phyloP scores from a whole-genome alignment of 2,113 vertebrate genomes.

The Actinemys pallida region DNA sequence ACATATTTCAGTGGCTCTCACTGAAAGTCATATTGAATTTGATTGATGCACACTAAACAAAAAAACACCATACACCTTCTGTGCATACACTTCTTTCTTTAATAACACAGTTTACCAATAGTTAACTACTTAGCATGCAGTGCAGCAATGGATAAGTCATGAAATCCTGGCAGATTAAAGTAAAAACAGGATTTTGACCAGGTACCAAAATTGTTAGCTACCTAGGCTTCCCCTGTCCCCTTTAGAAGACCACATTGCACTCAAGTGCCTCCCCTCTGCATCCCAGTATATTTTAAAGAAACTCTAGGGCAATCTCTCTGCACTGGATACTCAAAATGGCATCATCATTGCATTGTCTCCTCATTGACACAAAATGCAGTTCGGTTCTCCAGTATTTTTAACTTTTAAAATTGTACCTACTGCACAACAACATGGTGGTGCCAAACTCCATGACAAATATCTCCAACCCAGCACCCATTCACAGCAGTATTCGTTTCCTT shows the following conservation, averaged over 20 bases:
- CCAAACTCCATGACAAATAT: background rate
- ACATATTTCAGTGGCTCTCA: background rate
- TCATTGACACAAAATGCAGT: background rate
- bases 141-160: background rate
- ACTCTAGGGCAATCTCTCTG: background rate
- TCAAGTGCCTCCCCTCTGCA: background rate
- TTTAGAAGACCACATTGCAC: background rate
- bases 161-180: background rate
- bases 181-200: background rate
- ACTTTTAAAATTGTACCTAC: background rate
- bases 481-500: background rate
- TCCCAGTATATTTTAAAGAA: background rate
- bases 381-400: background rate
- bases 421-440: background rate
- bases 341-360: background rate
- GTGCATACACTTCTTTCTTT: background rate
- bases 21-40: background rate
- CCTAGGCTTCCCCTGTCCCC: background rate
- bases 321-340: background rate
- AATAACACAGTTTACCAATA: background rate
- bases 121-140: background rate
- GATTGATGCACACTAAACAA: background rate
- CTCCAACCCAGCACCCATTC: background rate
- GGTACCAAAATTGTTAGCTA: background rate
- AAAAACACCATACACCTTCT: background rate